Percentiles rank a stretch among this genome's conserved stretches.
Evolutionary conservation across 2,797 vertebrate species (phyloP).

Genomic region (Atherinosoma microstoma): DNA sequence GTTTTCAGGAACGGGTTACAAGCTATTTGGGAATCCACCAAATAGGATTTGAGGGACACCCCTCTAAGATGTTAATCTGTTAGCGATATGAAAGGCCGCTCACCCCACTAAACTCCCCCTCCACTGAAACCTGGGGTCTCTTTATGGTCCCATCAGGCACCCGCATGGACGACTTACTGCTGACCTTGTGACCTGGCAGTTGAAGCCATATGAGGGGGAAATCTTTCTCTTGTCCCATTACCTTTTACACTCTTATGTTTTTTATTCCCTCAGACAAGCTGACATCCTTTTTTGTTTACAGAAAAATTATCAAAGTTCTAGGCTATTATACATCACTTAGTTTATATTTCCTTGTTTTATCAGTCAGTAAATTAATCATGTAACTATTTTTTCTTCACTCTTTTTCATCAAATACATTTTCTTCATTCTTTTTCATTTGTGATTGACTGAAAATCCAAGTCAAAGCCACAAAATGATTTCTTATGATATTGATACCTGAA

Average conservation of each 20-base stretch:
- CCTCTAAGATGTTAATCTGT: slow-evolving; percentile 86
- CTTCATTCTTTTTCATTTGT: background rate
- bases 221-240: slow-evolving; percentile 73
- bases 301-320: background rate
- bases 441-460: background rate
- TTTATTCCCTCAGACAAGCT: slow-evolving; percentile 1
- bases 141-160: slow-evolving; percentile 86
- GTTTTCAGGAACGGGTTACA: slow-evolving; percentile 82
- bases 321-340: background rate
- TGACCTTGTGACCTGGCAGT: slow-evolving; percentile 83
- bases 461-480: slow-evolving; percentile 20
- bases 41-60: slow-evolving; percentile 81
- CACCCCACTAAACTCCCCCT: slow-evolving; percentile 81
- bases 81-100: slow-evolving; percentile 84
- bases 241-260: slow-evolving; percentile 21
- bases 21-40: slow-evolving; percentile 85
- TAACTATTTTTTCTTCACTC: background rate
- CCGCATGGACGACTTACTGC: slow-evolving; percentile 83
- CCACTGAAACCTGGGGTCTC: slow-evolving; percentile 72
- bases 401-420: background rate
- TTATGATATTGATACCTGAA: slow-evolving; percentile 34
- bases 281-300: background rate
- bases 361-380: background rate
- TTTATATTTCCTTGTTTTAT: slow-evolving; percentile 18
- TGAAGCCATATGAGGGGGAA: slow-evolving; percentile 81